phyloP scores from a whole-genome alignment of 1,140 invertebrate genomes.

The Formica selysi region DNA sequence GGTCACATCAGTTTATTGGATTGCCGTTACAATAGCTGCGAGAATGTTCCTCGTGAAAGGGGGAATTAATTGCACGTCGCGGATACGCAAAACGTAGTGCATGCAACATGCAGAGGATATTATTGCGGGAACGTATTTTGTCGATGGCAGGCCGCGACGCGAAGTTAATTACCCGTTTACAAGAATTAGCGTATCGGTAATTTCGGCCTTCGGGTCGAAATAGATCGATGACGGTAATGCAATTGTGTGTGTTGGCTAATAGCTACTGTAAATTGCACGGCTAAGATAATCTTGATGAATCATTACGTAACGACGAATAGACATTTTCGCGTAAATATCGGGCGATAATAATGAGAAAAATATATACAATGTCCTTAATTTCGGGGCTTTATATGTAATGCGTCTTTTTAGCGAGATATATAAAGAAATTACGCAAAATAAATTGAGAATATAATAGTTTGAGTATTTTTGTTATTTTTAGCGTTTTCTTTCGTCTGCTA shows the following conservation, averaged over 20 bases:
- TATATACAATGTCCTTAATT: background rate
- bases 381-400: background rate
- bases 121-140: slow-evolving; percentile 52
- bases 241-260: slow-evolving; percentile 40
- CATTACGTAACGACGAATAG: background rate
- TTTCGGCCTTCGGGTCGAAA: slow-evolving; percentile 58
- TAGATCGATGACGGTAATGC: slow-evolving; percentile 46
- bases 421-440: background rate
- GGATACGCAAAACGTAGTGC: slow-evolving; percentile 48
- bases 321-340: slow-evolving; percentile 25
- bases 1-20: slow-evolving; percentile 65
- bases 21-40: slow-evolving; percentile 63
- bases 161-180: slow-evolving; percentile 67
- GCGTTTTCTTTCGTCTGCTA: background rate
- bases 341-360: background rate
- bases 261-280: slow-evolving; percentile 44
- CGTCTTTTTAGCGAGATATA: background rate
- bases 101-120: background rate
- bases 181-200: slow-evolving; percentile 63
- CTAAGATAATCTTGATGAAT: slow-evolving; percentile 49
- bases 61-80: slow-evolving; percentile 68
- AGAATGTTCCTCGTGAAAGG: slow-evolving; percentile 11
- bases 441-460: background rate
- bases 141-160: slow-evolving; percentile 37
- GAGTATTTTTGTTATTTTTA: slow-evolving; percentile 12